A percentile compares a stretch with the other conserved stretches of the same genome.
Conservation (phyloP, 1,140 invertebrate species). For the Drosophila asahinai region DNA sequence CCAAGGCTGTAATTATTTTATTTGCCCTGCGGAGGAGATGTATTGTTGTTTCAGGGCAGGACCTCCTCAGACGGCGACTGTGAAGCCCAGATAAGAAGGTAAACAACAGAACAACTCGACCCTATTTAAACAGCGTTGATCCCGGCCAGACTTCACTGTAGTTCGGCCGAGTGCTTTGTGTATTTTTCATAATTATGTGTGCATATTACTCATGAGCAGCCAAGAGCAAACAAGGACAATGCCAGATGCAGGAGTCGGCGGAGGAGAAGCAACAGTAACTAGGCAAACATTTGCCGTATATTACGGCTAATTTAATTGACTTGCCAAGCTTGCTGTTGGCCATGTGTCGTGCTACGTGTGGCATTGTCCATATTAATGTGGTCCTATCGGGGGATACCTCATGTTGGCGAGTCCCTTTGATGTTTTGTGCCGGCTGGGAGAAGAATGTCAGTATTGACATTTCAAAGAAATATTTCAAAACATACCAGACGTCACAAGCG, state of each 20-base stretch:
- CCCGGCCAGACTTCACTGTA: constrained; percentile 24
- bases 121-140: constrained; percentile 5
- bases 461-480: constrained; percentile 9
- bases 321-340: constrained; percentile 24
- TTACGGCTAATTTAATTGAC: constrained; percentile 71
- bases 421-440: neutral
- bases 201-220: constrained; percentile 45
- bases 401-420: constrained; percentile 22
- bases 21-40: constrained; percentile 46
- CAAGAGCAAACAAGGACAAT: constrained; percentile 31
- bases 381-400: constrained; percentile 1
- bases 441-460: constrained; percentile 35
- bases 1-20: constrained; percentile 64
- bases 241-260: constrained; percentile 5
- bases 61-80: neutral
- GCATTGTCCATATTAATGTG: constrained; percentile 15
- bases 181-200: constrained; percentile 55
- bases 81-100: constrained; percentile 1
- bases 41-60: constrained; percentile 45
- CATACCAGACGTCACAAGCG: neutral
- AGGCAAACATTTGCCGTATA: constrained; percentile 50
- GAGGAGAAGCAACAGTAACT: constrained; percentile 20
- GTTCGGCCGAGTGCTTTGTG: constrained; percentile 14
- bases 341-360: constrained; percentile 25
- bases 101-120: constrained; percentile 1